These are phyloP conservation scores for Bicyclus anynana DNA, from an alignment of 1,140 invertebrate genomes.

Conservation along the genomic window DNA sequence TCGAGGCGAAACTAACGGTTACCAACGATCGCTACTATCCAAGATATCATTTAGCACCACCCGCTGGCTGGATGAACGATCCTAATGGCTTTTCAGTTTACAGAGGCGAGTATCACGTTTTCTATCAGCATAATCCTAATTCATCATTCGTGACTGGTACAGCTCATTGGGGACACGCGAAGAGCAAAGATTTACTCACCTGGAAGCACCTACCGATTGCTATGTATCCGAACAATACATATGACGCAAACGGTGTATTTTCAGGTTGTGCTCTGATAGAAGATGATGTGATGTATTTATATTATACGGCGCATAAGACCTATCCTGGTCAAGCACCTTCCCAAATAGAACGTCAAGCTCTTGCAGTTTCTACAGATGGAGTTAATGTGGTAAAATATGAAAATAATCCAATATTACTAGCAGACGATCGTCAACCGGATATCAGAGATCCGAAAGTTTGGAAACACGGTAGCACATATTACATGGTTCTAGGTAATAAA, in stretches of 20 bases:
- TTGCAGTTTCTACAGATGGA: constrained; percentile 52
- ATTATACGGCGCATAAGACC: constrained; percentile 62
- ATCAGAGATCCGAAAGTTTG: constrained; percentile 69
- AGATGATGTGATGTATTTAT: constrained; percentile 51
- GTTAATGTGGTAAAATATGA: constrained; percentile 44
- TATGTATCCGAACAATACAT: constrained; percentile 51
- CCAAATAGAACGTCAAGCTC: constrained; percentile 48
- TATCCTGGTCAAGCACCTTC: constrained; percentile 31
- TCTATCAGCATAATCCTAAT: constrained; percentile 62
- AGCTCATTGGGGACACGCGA: constrained; percentile 63
- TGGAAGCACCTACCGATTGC: constrained; percentile 62
- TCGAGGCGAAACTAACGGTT: not conserved
- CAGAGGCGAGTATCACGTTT: constrained; percentile 54
- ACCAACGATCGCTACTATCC: constrained; percentile 38
- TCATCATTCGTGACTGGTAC: constrained; percentile 38
- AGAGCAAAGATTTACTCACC: constrained; percentile 52
- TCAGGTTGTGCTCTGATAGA: constrained; percentile 63
- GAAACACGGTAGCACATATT: constrained; percentile 53
- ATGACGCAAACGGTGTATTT: constrained; percentile 59
- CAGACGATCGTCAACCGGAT: constrained; percentile 43
- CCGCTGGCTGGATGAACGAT: constrained; percentile 68
- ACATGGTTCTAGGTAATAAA: constrained; percentile 65
- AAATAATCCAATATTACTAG: constrained; percentile 50
- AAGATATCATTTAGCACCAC: constrained; percentile 51
- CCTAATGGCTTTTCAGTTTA: constrained; percentile 65